phyloP scores from a whole-genome alignment of 2,797 vertebrate species.

The Protonibea diacanthus region DNA sequence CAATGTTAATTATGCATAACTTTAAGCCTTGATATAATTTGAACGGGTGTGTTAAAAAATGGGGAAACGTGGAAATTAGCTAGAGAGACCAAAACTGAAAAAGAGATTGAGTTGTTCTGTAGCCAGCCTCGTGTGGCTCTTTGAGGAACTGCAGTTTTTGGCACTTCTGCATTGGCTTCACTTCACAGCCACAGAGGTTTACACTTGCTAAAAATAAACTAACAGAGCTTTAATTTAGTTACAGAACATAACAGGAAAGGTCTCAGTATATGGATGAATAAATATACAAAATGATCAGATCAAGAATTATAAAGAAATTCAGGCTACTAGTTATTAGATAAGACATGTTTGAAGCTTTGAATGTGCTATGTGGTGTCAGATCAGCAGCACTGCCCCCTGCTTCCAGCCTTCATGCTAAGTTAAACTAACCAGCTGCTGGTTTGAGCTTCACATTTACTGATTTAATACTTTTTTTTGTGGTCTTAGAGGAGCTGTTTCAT shows the following conservation, averaged over 20 bases:
- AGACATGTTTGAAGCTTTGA: not conserved
- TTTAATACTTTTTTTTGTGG: not conserved
- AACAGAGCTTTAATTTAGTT: not conserved
- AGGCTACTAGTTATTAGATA: not conserved
- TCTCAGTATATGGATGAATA: not conserved
- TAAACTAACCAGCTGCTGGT: not conserved
- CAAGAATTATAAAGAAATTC: not conserved
- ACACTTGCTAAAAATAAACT: no score
- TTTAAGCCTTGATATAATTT: no score
- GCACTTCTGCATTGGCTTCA: no score
- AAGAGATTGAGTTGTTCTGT: no score
- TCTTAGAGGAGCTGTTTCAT: not conserved
- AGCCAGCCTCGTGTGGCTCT: no score
- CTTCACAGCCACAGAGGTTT: no score
- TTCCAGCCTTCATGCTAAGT: not conserved
- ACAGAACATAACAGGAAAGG: not conserved
- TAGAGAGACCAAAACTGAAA: no score
- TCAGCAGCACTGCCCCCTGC: not conserved
- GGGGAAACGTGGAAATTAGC: no score
- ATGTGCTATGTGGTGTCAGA: no score
- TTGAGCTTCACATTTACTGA: not conserved
- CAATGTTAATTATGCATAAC: no score
- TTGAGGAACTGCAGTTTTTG: no score
- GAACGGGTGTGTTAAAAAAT: no score
- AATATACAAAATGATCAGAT: not conserved